Conservation (phyloP, 2,113 vertebrate genomes). For the Patagioenas fasciata region DNA sequence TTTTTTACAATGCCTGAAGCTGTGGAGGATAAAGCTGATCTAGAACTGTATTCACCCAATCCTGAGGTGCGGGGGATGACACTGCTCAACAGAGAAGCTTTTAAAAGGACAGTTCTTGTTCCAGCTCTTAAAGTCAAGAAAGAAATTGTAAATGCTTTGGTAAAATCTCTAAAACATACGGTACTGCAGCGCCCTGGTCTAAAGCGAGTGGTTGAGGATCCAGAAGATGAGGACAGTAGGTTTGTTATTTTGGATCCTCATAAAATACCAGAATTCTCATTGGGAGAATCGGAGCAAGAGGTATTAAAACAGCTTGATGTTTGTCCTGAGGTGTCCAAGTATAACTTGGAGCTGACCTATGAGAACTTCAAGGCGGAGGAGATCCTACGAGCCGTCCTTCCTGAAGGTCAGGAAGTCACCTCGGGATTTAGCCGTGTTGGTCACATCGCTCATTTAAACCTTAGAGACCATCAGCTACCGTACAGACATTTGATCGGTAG, state of each 20-base stretch:
- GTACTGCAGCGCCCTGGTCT: constrained; percentile 85
- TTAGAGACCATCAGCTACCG: constrained; percentile 92
- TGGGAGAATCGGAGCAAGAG: constrained; percentile 78
- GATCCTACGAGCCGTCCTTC: constrained; percentile 90
- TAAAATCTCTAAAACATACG: constrained; percentile 81
- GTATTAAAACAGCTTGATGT: constrained; percentile 78
- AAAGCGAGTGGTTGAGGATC: constrained; percentile 86
- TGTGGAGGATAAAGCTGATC: constrained; percentile 35
- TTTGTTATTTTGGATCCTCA: constrained; percentile 87
- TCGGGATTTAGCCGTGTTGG: constrained; percentile 93
- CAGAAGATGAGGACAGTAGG: constrained; percentile 70
- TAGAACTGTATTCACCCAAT: constrained; percentile 80
- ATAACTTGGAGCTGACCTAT: constrained; percentile 85
- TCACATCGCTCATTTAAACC: constrained; percentile 95
- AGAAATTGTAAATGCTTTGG: constrained; percentile 75
- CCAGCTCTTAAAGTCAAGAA: constrained; percentile 87
- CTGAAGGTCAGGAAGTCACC: constrained; percentile 89
- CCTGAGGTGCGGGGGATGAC: constrained; percentile 90
- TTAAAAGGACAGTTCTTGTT: constrained; percentile 83
- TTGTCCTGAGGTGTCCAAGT: constrained; percentile 72
- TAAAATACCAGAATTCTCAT: constrained; percentile 71
- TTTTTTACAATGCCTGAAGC: constrained; percentile 71
- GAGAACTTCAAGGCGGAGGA: constrained; percentile 93
- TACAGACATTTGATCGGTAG: constrained; percentile 93
- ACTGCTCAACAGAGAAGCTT: constrained; percentile 85